Base-by-base conservation (phyloP, 2,113 vertebrate genomes). In the Panthera uncia region DNA sequence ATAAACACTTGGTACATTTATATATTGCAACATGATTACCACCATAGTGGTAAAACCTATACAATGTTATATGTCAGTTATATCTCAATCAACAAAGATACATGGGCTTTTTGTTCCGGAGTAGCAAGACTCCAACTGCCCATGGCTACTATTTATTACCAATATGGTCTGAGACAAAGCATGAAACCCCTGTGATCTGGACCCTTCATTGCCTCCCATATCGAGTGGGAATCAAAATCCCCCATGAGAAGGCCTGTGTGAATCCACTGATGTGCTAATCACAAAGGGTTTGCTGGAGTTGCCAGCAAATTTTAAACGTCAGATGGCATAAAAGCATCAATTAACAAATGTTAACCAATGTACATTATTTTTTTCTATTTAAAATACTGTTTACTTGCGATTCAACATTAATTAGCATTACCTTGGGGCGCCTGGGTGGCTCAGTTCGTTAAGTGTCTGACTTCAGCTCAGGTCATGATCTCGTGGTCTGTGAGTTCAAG, bases 361-460 rank as follows among this genome's bases (percentile, higher is more conserved):
- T 81, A 73, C 33, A 65, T 12, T 6, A 12, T 45, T 45, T 89
- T 79, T 69, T 23, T 99, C 98, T 98, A 99, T 98, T 98, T 99
- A 99, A 99, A 99, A 99, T 99, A 99, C 99, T 99, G 99, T 99
- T 99, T 99, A 99, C 99, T 99, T 99, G 99, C 99, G 99, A 99
- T 99, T 99, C 99, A 99, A 99, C 99, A 99, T 99, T 98, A 99
- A 99, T 99, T 99, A 99, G 99, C 99, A 99, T 99, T 99, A 99
- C 99, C 99, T 99, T 21, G 57, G 57, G 57, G 21, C 1, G 0
- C 57, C 21, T 61, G 57, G 57, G 3, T 23, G 57, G 21, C 57
- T 61, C 57, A 61, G 57, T 61, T 9, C 0, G 6, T 61, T 23
- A 57, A 57, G 55, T 7, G 57, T 61, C 21, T 21, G 8, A 61